Percentiles rank a stretch among this genome's conserved stretches.
phyloP scores from a whole-genome alignment of 2,113 vertebrate genomes.

The Bubo blakistoni region DNA sequence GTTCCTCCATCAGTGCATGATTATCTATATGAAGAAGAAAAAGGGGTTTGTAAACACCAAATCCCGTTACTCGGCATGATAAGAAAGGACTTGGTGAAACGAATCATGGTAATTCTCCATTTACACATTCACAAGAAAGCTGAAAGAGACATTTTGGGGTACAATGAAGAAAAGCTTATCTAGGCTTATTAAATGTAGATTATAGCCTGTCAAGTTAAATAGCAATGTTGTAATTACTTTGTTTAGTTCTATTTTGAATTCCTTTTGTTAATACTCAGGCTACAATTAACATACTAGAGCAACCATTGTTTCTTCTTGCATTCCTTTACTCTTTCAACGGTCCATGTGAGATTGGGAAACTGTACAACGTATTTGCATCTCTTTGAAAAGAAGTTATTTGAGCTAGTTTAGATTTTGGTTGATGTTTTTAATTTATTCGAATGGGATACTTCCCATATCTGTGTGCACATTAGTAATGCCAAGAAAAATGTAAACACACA shows the following conservation, averaged over 20 bases:
- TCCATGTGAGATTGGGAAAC: not conserved
- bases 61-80: not conserved
- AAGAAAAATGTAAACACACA: not conserved
- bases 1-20: not conserved
- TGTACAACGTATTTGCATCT: not conserved
- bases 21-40: not conserved
- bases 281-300: slow-evolving; percentile 35
- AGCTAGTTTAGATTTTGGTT: not conserved
- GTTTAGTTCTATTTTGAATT: slow-evolving; percentile 56
- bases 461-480: not conserved
- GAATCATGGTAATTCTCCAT: not conserved
- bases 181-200: slow-evolving; percentile 51
- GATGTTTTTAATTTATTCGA: not conserved
- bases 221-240: slow-evolving; percentile 55
- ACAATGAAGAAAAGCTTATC: slow-evolving; percentile 4
- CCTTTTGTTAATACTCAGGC: slow-evolving; percentile 38
- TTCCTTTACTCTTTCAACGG: not conserved
- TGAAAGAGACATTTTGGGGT: slow-evolving; percentile 24
- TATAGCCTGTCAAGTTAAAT: slow-evolving; percentile 33
- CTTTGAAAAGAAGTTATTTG: not conserved
- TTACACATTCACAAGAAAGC: not conserved
- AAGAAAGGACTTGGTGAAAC: not conserved
- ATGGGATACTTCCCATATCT: not conserved
- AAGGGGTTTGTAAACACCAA: not conserved
- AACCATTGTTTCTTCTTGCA: slow-evolving; percentile 43